Evolutionary conservation across 2,888 invertebrate species (phyloP).

Genomic region (Pemphredon lugubris): DNA sequence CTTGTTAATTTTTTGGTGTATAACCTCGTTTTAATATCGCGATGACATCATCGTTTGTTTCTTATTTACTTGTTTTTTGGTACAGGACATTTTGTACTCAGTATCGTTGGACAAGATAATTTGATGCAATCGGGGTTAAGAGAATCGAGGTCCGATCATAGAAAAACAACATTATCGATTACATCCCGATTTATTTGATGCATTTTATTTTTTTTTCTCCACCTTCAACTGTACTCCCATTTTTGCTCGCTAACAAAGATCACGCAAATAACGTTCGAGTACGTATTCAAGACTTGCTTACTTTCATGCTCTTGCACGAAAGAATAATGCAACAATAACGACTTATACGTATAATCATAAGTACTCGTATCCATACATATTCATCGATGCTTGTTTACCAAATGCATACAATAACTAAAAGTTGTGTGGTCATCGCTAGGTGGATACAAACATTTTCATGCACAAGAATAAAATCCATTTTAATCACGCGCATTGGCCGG

Average conservation of each 20-base stretch:
- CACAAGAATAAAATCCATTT: slow-evolving; percentile 25
- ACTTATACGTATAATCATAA: neutral
- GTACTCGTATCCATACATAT: too few relatives aligned
- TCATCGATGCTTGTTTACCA: too few relatives aligned
- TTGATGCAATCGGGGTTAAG: neutral
- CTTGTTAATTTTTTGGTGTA: slow-evolving; percentile 36
- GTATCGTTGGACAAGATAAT: neutral
- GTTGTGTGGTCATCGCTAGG: slow-evolving; percentile 8
- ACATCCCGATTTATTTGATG: too few relatives aligned
- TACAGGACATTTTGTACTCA: neutral
- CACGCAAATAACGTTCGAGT: too few relatives aligned
- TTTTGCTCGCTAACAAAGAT: too few relatives aligned
- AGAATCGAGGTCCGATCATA: too few relatives aligned
- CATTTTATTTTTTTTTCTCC: too few relatives aligned
- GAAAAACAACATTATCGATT: too few relatives aligned
- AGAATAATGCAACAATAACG: neutral
- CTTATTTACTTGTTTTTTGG: slow-evolving; percentile 35
- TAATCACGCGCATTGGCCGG: slow-evolving; percentile 44
- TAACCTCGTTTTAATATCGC: slow-evolving; percentile 30
- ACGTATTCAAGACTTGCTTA: neutral
- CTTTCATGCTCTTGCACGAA: neutral
- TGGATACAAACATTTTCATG: slow-evolving; percentile 17
- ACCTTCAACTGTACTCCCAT: too few relatives aligned
- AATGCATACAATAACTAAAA: neutral
- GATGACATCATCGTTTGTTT: slow-evolving; percentile 4